phyloP scores from a whole-genome alignment of 2,797 vertebrate genomes.

The Loris lydekkerianus region DNA sequence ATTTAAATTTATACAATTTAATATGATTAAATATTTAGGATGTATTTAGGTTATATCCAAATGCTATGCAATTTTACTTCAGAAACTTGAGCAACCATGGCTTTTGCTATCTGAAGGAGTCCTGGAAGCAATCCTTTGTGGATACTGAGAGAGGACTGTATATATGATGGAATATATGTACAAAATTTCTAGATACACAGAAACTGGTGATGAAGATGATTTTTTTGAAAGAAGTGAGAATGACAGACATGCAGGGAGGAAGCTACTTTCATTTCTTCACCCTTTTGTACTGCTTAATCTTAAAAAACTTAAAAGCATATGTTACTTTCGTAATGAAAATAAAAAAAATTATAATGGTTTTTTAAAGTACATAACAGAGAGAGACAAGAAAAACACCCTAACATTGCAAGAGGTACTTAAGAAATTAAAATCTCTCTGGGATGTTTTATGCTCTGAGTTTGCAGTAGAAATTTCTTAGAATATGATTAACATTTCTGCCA shows the following conservation, averaged over 20 bases:
- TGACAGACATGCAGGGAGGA: not conserved
- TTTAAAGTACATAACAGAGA: conserved; percentile 28
- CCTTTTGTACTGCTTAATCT: not conserved
- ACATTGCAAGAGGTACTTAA: not conserved
- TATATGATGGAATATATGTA: not conserved
- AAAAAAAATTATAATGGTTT: conserved; percentile 38
- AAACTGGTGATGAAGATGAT: not conserved
- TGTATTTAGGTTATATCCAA: not conserved
- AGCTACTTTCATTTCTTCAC: not conserved
- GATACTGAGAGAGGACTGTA: not conserved
- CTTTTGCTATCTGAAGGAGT: not conserved
- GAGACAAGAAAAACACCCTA: not conserved
- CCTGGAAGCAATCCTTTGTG: not conserved
- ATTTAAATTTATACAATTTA: too few relatives aligned
- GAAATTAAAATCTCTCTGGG: not conserved
- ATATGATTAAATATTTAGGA: too few relatives aligned
- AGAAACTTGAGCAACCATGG: not conserved
- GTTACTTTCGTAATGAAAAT: conserved; percentile 37
- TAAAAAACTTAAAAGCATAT: not conserved
- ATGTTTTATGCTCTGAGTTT: not conserved
- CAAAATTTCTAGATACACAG: not conserved
- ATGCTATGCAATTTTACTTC: not conserved
- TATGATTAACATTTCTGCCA: not conserved
- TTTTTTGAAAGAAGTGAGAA: not conserved
- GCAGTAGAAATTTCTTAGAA: not conserved